Conservation (phyloP, 1,140 invertebrate genomes). For the Bradysia coprophila region DNA sequence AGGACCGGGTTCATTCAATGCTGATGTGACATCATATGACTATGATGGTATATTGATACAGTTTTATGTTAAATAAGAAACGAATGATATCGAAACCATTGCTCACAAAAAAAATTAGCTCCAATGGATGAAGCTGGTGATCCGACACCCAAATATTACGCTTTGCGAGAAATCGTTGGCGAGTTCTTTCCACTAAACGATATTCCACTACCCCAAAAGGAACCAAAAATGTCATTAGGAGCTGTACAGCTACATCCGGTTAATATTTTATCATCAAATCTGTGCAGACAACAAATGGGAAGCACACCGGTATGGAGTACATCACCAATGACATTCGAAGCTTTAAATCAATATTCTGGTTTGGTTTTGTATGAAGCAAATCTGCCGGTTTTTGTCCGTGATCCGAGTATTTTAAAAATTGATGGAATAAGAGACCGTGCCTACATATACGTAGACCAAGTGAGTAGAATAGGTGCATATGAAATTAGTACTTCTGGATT, state of each 20-base stretch:
- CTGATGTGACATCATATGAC: constrained; percentile 69
- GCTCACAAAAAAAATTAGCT: too few relatives aligned
- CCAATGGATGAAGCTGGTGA: constrained; percentile 69
- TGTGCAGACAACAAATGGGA: constrained; percentile 13
- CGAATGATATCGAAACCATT: too few relatives aligned
- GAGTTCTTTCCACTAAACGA: constrained; percentile 22
- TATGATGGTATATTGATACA: too few relatives aligned
- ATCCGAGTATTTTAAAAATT: constrained; percentile 34
- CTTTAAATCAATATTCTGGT: constrained; percentile 35
- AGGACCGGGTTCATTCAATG: constrained; percentile 25
- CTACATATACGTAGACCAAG: constrained; percentile 51
- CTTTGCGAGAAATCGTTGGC: constrained; percentile 42
- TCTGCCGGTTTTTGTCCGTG: constrained; percentile 26
- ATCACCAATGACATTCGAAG: constrained; percentile 41
- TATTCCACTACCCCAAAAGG: constrained; percentile 23
- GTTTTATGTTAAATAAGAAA: too few relatives aligned
- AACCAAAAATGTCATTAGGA: constrained; percentile 34
- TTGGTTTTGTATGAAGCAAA: constrained; percentile 52
- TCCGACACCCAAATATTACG: constrained; percentile 60
- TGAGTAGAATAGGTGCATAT: not conserved
- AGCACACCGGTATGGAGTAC: constrained; percentile 6
- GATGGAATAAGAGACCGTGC: constrained; percentile 46
- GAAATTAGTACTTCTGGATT: too few relatives aligned
- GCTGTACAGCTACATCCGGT: constrained; percentile 27
- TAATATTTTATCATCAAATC: constrained; percentile 22